phyloP scores from a whole-genome alignment of 2,888 invertebrate genomes.

The Drosophila antonietae region DNA sequence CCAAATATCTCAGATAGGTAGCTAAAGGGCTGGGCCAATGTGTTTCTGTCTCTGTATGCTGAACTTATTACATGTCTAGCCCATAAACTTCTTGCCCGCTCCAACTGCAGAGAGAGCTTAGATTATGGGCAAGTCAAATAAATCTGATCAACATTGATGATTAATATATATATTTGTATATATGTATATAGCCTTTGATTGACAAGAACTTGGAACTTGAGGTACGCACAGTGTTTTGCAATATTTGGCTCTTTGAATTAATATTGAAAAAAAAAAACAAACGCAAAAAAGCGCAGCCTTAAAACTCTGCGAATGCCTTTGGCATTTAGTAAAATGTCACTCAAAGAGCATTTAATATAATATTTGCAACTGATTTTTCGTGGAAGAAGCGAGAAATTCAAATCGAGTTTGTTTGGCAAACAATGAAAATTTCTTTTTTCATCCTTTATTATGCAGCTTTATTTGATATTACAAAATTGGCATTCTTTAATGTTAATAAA shows the following conservation, averaged over 20 bases:
- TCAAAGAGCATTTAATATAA: background rate
- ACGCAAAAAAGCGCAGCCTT: background rate
- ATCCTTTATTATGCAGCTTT: too few relatives aligned
- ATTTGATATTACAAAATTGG: too few relatives aligned
- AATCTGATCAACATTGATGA: constrained; percentile 10
- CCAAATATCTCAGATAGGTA: constrained; percentile 12
- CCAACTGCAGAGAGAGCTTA: background rate
- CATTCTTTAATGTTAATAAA: too few relatives aligned
- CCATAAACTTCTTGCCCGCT: background rate
- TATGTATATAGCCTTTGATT: background rate
- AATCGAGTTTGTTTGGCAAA: background rate
- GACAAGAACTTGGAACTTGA: background rate
- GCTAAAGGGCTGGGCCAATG: constrained; percentile 1
- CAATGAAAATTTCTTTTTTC: too few relatives aligned
- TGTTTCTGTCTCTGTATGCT: constrained; percentile 15
- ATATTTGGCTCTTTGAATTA: background rate
- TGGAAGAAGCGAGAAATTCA: too few relatives aligned
- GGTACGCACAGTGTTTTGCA: background rate
- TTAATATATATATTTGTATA: background rate
- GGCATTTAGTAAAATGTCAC: background rate
- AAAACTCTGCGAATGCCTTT: background rate
- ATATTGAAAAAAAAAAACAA: background rate
- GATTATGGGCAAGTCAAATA: constrained; percentile 21
- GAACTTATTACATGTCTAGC: constrained; percentile 17
- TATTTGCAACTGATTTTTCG: background rate